These are phyloP conservation scores for Pelecanus crispus DNA, from an alignment of 2,113 vertebrate species.

Conservation along the genomic window DNA sequence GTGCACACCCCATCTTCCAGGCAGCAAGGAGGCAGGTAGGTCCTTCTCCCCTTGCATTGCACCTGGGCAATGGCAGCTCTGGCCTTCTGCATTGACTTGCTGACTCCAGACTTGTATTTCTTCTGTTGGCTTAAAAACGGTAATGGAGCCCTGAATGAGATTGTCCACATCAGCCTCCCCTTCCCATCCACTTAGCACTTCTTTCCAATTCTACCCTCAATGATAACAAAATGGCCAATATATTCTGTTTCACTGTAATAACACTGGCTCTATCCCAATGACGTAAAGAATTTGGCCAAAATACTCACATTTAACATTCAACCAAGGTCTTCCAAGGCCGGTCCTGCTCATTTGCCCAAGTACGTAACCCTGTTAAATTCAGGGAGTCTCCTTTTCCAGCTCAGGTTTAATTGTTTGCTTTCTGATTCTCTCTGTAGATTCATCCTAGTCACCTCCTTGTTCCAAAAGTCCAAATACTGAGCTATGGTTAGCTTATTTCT, in stretches of 20 bases:
- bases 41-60: not conserved
- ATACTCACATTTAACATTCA: not conserved
- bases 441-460: not conserved
- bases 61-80: not conserved
- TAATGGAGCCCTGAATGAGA: not conserved
- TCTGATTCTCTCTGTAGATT: not conserved
- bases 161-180: not conserved
- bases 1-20: not conserved
- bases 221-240: not conserved
- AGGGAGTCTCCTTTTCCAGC: not conserved
- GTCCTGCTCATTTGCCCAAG: not conserved
- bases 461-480: not conserved
- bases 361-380: not conserved
- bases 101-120: not conserved
- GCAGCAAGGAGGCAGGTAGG: not conserved
- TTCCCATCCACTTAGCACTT: not conserved
- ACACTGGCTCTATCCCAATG: not conserved
- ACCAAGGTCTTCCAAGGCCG: not conserved
- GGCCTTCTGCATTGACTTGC: not conserved
- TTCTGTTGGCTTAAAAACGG: not conserved
- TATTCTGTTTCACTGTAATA: not conserved
- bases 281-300: not conserved
- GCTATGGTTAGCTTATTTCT: not conserved
- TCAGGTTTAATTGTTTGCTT: not conserved
- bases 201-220: not conserved